Percentiles rank a stretch among this genome's conserved stretches.
phyloP scores from a whole-genome alignment of 2,113 vertebrate genomes.

The Larimichthys crocea region DNA sequence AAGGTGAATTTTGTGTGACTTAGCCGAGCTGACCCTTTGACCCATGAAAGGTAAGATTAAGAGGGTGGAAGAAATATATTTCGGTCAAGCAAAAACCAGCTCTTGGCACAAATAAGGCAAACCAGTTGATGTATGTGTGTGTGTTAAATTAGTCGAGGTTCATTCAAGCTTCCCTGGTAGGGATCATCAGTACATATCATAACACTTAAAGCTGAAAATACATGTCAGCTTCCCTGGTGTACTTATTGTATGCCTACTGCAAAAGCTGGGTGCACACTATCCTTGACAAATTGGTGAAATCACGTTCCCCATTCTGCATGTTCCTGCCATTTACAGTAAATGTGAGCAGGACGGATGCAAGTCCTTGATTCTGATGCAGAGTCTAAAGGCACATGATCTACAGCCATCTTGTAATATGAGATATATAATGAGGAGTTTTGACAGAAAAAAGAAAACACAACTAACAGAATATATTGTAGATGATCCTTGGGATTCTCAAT shows the following conservation, averaged over 20 bases:
- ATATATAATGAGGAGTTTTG: background rate
- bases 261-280: background rate
- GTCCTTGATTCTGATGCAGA: background rate
- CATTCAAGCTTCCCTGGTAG: background rate
- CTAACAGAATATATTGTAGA: too few relatives aligned
- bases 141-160: background rate
- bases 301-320: background rate
- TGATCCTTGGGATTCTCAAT: too few relatives aligned
- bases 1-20: slow-evolving; percentile 15
- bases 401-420: background rate
- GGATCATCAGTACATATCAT: background rate
- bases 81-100: slow-evolving; percentile 5
- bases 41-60: slow-evolving; percentile 16
- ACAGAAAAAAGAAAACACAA: background rate
- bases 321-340: background rate
- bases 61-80: slow-evolving; percentile 8
- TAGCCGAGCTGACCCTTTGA: slow-evolving; percentile 10
- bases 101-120: background rate
- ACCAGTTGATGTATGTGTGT: background rate
- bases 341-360: slow-evolving; percentile 2
- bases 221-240: background rate
- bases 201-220: slow-evolving; percentile 5
- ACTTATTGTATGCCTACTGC: too few relatives aligned
- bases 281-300: background rate
- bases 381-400: background rate